Evolutionary conservation across 2,113 vertebrate genomes (phyloP).

Genomic region (Mystacornis crossleyi): DNA sequence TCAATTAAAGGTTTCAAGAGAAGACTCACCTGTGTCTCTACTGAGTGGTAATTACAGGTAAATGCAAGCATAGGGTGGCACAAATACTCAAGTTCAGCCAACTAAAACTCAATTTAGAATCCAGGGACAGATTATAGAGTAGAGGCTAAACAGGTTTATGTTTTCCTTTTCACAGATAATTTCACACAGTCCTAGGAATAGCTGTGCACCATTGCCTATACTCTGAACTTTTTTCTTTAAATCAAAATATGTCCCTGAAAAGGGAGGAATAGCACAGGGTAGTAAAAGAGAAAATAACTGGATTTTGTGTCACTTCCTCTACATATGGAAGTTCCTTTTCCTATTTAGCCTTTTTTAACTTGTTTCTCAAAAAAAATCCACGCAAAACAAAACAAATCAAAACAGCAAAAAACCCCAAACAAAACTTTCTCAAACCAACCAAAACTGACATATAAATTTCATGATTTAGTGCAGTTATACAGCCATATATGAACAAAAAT

Average conservation of each 20-base stretch:
- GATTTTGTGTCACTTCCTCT: background rate
- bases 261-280: background rate
- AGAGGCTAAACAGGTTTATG: background rate
- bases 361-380: background rate
- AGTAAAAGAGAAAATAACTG: background rate
- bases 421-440: background rate
- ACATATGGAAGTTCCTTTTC: background rate
- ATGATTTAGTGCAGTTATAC: background rate
- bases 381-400: background rate
- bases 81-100: background rate
- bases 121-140: background rate
- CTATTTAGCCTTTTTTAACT: background rate
- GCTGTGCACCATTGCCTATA: background rate
- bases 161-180: background rate
- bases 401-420: fast-evolving
- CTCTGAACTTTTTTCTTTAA: background rate
- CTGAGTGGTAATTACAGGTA: background rate
- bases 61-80: background rate
- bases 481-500: background rate
- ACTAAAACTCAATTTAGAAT: background rate
- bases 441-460: background rate
- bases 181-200: background rate
- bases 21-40: background rate
- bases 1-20: background rate
- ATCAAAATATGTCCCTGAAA: background rate